Base-by-base conservation (phyloP, 1,140 invertebrate genomes). In the Rhagoletis pomonella region DNA sequence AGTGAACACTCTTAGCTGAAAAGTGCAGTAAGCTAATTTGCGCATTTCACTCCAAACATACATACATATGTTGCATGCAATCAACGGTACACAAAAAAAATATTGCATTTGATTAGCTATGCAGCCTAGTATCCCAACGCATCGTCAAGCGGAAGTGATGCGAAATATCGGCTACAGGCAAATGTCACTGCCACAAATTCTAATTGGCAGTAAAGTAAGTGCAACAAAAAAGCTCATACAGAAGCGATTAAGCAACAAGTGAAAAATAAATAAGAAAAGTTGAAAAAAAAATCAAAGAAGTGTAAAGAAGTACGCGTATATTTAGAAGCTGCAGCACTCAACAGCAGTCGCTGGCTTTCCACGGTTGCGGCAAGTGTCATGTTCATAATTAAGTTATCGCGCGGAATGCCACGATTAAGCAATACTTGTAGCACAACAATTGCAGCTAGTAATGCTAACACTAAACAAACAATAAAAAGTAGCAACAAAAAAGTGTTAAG, bases 311-410 rank as follows among this genome's bases (percentile, higher is more conserved):
- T n/a, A 29, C 29, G 29, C 29, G 29, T 29, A 55, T 55, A 29
- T 12, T n/a, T 1, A 12, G 47, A 5, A 81, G 73, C 6, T 7
- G 47, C 73, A 58, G 50, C 50, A 29, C 29, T 29, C 29, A 29
- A 29, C 29, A 29, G 29, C 29, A 29, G 29, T 29, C 29, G 29
- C 4, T 19, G 19, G 47, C 12, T 55, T 55, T 81, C 47, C 14
- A 3, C 73, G 47, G 47, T 81, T 81, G 73, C 47, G 19, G 47
- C 42, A 81, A 81, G 47, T 81, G 73, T 81, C 73, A 55, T 81
- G 73, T 81, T 81, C 47, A 81, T 55, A 81, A 81, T 81, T 81
- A 81, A 81, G 73, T 81, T 81, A 81, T 81, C 73, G 73, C 73
- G 19, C 47, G 47, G 73, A 81, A 81, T 81, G 47, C 47, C 47